Base-by-base conservation (phyloP, 2,797 vertebrate genomes). In the Natrix natrix region DNA sequence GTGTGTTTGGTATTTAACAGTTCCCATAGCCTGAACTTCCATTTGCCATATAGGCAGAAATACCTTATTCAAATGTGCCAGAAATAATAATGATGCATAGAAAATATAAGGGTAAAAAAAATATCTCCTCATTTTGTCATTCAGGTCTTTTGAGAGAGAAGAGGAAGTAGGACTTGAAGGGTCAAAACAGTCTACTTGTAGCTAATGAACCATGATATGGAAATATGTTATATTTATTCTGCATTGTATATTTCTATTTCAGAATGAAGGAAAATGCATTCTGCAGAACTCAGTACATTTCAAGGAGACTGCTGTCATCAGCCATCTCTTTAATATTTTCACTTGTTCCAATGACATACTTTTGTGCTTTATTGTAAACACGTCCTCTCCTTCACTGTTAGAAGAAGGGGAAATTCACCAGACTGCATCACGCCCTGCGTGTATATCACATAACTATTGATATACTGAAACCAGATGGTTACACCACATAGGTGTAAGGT, bases 261-360 rank as follows among this genome's bases (percentile, higher is more conserved):
- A 88, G 61, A 89, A 37, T 55, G n/a, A 59, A 32, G 83, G n/a
- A 55, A 26, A 43, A 88, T 63, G 89, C 55, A 7, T 43, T 7
- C 11, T 28, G 83, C n/a, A 69, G 48, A 88, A 59, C 26, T 32
- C 14, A 37, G 48, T 37, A 7, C 10, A 60, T 55, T 52, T 83
- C 32, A 86, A 83, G n/a, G 32, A 89, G 63, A 88, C 8, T 69
- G 78, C 8, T 20, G 59, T 8, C 24, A 78, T 69, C 28, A 57
- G 26, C 61, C 14, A 89, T 37, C 69, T 78, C 28, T 83, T 48
- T 88, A 74, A 69, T 88, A 86, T 90, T 92, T 93, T 89, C 59
- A 93, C 17, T 86, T 91, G 22, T 59, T 89, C 26, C 86, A 86
- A 66, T 57, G 37, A 32, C 37, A 89, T 16, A 74, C 14, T 88